Conservation (phyloP, 1,140 invertebrate species). For the Kradibia gibbosae region DNA sequence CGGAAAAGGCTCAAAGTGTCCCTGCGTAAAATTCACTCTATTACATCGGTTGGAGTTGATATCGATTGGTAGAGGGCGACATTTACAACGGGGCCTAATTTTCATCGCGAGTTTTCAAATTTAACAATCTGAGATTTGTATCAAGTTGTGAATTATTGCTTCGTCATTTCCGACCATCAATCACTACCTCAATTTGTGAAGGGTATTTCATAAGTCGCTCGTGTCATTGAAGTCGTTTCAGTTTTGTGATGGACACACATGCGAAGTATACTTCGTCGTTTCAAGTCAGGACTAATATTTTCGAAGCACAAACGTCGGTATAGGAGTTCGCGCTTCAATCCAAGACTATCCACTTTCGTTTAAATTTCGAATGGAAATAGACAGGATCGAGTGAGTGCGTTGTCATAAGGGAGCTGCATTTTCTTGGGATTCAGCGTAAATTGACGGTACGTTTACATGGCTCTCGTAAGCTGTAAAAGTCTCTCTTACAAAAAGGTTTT, state of each 20-base stretch:
- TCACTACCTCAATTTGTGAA: background rate
- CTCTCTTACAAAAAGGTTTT: background rate
- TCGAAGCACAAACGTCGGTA: too few relatives aligned
- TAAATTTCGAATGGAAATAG: too few relatives aligned
- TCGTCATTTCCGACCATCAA: background rate
- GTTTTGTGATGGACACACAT: background rate
- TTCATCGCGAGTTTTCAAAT: background rate
- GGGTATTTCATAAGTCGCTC: background rate
- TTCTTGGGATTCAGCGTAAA: background rate
- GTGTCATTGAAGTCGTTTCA: background rate
- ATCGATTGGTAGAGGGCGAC: background rate
- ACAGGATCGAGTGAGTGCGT: too few relatives aligned
- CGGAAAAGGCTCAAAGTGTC: background rate
- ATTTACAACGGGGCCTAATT: background rate
- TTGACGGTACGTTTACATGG: background rate
- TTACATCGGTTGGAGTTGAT: background rate
- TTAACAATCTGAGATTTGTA: background rate
- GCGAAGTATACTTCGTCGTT: background rate
- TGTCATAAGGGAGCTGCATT: background rate
- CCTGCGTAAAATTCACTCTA: background rate
- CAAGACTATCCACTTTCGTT: too few relatives aligned
- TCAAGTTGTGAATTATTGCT: background rate
- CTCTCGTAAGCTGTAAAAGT: background rate
- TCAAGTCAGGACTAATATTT: too few relatives aligned
- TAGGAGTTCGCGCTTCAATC: too few relatives aligned